Evolutionary conservation across 2,888 invertebrate species (phyloP), one percentile per base, ranked within the genome.

Genomic region (Drosophila diplacantha): DNA sequence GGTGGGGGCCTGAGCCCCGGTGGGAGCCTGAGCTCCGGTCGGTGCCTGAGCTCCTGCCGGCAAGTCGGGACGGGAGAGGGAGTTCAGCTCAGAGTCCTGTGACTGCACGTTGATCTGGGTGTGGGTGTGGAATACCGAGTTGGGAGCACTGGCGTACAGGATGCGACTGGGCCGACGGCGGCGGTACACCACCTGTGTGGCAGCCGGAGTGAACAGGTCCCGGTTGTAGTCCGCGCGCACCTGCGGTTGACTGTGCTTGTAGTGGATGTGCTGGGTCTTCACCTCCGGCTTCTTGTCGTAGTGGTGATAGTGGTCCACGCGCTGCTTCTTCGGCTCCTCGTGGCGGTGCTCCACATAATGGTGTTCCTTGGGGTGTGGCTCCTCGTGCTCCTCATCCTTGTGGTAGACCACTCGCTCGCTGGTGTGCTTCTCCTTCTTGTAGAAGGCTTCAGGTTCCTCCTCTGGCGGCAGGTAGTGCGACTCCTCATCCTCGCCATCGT

Each of bases 31-130:
- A 11, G 35, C 62, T 29, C 61, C 64, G 8, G 46, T 43, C 2
- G 69, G 49, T 5, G 73, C 51, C 31, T 66, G 58, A 11, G 35
- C 62, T 29, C 61, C 64, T 7, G 57, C 12, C 2, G 41, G 55
- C 5, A n/a, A 9, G 35, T 76, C 68, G 5, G 73, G 32, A 0
- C 60, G 55, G 0, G 65, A 47, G 11, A 72, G 71, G 0, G 76
- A 70, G 50, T 72, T 85, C 1, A 85, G 53, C 24, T 79, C 71
- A 1, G 75, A 75, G 37, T 79, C 85, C 69, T 85, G 85, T 0
- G 83, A 85, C 35, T 83, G 85, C 29, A 84, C 73, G 65, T 83
- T 83, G 51, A 85, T 81, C 58, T 85, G 83, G 1, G 83, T 83
- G 24, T 83, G 85, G 14, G 85, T 85, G 14, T 83, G 85, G 38